Base-by-base conservation (phyloP, 1,140 invertebrate genomes). In the Dinothrombium tinctorium region DNA sequence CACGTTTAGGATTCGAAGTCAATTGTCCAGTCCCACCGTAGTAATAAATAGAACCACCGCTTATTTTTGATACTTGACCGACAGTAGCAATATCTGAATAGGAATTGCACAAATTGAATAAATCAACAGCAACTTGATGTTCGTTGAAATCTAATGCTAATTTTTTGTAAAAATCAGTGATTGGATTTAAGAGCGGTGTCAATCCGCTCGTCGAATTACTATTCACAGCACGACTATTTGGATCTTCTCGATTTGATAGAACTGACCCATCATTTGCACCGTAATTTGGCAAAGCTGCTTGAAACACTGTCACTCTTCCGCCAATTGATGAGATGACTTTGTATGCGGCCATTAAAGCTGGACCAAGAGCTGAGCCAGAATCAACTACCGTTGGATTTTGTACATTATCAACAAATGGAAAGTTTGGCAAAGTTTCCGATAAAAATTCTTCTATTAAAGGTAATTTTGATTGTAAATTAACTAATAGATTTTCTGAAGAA, bases 131-230 rank as follows among this genome's bases (percentile, higher is more conserved):
- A 37, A 98, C 75, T 60, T 99, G 92, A 50, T 90, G 83, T 5
- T 75, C 81, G 43, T 83, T 92, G 57, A 86, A 96, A 54, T 98
- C 89, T 5, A 99, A 58, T 6, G 90, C 86, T 26, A 94, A 60
- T 42, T 86, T 74, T 62, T 98, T 98, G 59, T 98, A 99, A 62
- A 95, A 99, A 61, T 99, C 94, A 11, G 81, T 95, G 0, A 78
- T 78, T 15, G 90, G 90, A 59, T 46, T 43, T 15, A 47, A 40
- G 3, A 44, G 28, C 23, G 40, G 43, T 23, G 45, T 47, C 21
- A 49, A 37, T 14, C 23, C 29, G 12, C 23, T 33, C 11, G 17
- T 23, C 40, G 47, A 81, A 24, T 11, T 33, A 41, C 49, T 79
- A 52, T 80, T 79, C 4, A 68, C 68, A 6, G 78, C 71, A 42